Base-by-base conservation (phyloP, 2,113 vertebrate genomes). In the Corythoichthys haematopterus region DNA sequence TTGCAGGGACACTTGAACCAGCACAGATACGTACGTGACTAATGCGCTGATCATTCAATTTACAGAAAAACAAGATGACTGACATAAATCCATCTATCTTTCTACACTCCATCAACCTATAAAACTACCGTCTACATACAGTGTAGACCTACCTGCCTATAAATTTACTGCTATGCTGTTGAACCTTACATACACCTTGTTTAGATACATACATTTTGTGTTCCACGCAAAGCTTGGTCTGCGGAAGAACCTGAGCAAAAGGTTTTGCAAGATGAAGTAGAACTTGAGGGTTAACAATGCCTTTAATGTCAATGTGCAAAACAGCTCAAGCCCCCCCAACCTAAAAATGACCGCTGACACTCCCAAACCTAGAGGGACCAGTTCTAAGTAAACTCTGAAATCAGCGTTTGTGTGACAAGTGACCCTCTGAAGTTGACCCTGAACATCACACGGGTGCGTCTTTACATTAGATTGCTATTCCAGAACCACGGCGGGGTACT, bases 271-370 rank as follows among this genome's bases (percentile, higher is more conserved):
- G 1, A 58, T 14, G 5, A 57, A 58, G 6, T 7, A 2, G 6
- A 9, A 37, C 14, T 58, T 37, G 12, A 15, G 36, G 14, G 35
- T 36, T 37, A 35, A 57, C 36, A 28, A 6, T 14, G 53, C 14
- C 55, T 58, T 15, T 58, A 58, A 38, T 40, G 58, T 60, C 38
- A 38, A 60, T 60, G 37, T 40, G 36, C 58, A 40, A 60, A 60
- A 60, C 58, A 60, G 58, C 2, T 43, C 37, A 12, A 60, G 16
- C 2, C 37, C 52, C 7, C 20, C 7, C 3, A 3, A 1, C 8
- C 6, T 20, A 55, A 55, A 55, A 28, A 11, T 1, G 40, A 43
- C 40, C 40, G 6, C 40, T 43, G 9, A 28, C 12, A 20, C 28
- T 3, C 52, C 58, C 7, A 43, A n/a, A 60, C 37, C 58, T 4